Evolutionary conservation across 2,113 vertebrate genomes (phyloP).

Genomic region (Xyrauchen texanus): DNA sequence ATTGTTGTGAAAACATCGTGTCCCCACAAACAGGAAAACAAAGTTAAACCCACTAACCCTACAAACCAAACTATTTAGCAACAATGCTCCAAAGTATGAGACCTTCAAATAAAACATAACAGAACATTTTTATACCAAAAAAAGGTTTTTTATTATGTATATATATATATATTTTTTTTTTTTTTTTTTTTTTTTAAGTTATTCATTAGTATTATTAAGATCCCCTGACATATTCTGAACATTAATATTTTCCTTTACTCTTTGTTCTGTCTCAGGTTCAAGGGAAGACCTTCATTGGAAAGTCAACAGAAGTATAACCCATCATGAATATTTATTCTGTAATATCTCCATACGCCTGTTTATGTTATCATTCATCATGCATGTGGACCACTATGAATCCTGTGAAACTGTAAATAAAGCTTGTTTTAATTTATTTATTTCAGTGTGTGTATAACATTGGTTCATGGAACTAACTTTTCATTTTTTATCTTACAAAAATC

Average conservation of each 20-base stretch:
- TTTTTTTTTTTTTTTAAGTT: too few species aligned
- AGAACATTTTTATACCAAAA: too few species aligned
- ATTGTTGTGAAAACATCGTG: slow-evolving; percentile 48
- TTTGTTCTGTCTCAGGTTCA: slow-evolving; percentile 56
- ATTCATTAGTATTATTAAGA: too few species aligned
- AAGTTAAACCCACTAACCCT: slow-evolving; percentile 3
- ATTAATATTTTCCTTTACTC: background rate
- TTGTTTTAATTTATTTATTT: slow-evolving; percentile 39
- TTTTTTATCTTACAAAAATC: background rate
- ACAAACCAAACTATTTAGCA: slow-evolving; percentile 21
- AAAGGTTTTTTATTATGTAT: too few species aligned
- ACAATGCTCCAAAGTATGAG: slow-evolving; percentile 30
- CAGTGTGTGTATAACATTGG: background rate
- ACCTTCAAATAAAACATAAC: too few species aligned
- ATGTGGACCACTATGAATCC: background rate
- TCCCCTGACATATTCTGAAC: background rate
- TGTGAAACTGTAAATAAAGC: slow-evolving; percentile 28
- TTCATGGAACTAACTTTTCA: background rate
- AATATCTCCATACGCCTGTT: background rate
- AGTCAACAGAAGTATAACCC: slow-evolving; percentile 75
- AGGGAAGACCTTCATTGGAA: slow-evolving; percentile 53
- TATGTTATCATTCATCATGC: background rate
- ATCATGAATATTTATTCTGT: background rate
- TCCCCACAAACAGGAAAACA: slow-evolving; percentile 9
- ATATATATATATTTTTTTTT: too few species aligned